These are phyloP conservation scores for Nomada ruficornis DNA, from an alignment of 2,888 invertebrate species.

Conservation along the genomic window DNA sequence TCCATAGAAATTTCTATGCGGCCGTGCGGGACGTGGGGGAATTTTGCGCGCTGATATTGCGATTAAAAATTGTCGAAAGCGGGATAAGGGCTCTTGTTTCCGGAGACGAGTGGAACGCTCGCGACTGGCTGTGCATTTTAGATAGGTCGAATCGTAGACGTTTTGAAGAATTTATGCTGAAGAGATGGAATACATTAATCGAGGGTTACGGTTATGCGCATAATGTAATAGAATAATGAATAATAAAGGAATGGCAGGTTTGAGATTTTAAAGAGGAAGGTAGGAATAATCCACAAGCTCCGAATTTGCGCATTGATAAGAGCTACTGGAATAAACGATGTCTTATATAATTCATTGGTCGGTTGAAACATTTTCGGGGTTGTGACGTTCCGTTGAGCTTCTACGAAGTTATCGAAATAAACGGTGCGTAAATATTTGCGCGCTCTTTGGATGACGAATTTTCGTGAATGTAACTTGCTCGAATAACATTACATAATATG, in stretches of 20 bases:
- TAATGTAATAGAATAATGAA: conserved; percentile 18
- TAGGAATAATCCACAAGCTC: neutral
- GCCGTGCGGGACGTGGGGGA: neutral
- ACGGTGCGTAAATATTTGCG: neutral
- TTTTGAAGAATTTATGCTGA: neutral
- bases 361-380: neutral
- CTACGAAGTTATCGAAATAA: neutral
- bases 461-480: neutral
- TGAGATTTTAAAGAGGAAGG: neutral
- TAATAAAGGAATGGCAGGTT: neutral
- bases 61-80: neutral
- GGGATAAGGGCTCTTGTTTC: neutral
- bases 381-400: too few species aligned
- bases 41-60: too few species aligned
- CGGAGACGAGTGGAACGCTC: neutral
- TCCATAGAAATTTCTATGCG: conserved; percentile 28
- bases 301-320: neutral
- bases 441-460: neutral
- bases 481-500: conserved; percentile 11
- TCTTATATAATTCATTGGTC: neutral
- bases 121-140: neutral
- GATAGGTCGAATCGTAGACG: neutral
- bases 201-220: neutral
- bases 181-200: conserved; percentile 21
- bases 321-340: neutral